Base-by-base conservation (phyloP, 2,797 vertebrate species). In the Acanthis flammea region DNA sequence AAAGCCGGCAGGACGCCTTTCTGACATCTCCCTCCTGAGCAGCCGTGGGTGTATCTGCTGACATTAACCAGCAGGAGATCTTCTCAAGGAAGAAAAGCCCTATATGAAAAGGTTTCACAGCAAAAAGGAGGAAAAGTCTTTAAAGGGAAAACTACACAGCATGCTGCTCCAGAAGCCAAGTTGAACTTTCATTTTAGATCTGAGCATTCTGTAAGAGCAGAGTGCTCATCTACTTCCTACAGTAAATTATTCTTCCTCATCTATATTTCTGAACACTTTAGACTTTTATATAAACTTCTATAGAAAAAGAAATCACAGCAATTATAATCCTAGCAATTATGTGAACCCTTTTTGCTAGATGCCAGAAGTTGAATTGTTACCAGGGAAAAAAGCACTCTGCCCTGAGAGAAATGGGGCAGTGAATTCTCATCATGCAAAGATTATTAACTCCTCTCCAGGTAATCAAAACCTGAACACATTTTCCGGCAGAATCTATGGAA, bases 1-100 rank as follows among this genome's bases (percentile, higher is more conserved):
- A 91, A 61, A 53, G 24, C 16, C 4, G 0, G 84, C 50, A 91
- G 84, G 92, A 58, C 0, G 14, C 86, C 86, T 91, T 96, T 95
- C 72, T 91, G 83, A 71, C 84, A 95, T 83, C 86, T 67, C 80
- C 86, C 92, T 85, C 88, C 74, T 71, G 84, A 93, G 81, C 31
- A 85, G 67, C 62, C 2, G 75, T 95, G 89, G 94, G 95, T 95
- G 94, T 88, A 93, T 28, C 91, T 80, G 50, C 86, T 91, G 94
- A 94, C 85, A 86, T 93, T 83, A 96, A 83, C 85, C 94, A 96
- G 93, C 81, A 5, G 30, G 94, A 90, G 50, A 86, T 17, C 88
- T 91, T 92, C 84, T 80, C 76, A 67, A 92, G 68, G 81, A 85
- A 92, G 87, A 75, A 94, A 89, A 88, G 78, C 41, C 44, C 75